Conservation (phyloP, 2,113 vertebrate species). For the Tenrec ecaudatus region DNA sequence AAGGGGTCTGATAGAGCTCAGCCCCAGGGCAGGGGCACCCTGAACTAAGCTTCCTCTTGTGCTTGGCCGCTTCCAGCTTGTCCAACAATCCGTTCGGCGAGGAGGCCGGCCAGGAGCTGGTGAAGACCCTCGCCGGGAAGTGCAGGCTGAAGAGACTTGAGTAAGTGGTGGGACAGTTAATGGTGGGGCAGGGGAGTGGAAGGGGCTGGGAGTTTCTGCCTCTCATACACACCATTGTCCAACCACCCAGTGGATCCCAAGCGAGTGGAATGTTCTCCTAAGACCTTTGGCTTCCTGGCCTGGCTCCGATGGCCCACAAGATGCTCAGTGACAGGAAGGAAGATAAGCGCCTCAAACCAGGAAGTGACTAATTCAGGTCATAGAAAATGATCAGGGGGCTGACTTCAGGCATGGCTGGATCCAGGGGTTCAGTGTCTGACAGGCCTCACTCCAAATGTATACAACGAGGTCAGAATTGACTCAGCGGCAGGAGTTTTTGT, state of each 20-base stretch:
- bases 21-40: not conserved
- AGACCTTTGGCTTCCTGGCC: not conserved
- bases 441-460: not conserved
- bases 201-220: not conserved
- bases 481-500: no score
- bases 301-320: not conserved
- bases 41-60: not conserved
- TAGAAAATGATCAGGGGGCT: not conserved
- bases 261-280: not conserved
- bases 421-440: not conserved
- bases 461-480: no score
- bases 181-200: not conserved
- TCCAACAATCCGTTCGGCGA: conserved; percentile 85
- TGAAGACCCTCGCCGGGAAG: conserved; percentile 71
- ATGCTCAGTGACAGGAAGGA: not conserved
- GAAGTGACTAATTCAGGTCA: not conserved
- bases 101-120: conserved; percentile 72
- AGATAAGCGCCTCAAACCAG: not conserved
- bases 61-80: conserved; percentile 83
- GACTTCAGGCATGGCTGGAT: conserved; percentile 21
- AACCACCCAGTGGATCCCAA: not conserved
- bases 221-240: not conserved
- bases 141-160: conserved; percentile 83
- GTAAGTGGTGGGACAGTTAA: conserved; percentile 79
- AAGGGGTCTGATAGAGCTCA: not conserved